phyloP scores from a whole-genome alignment of 2,888 invertebrate genomes.

The Tipula helvola region DNA sequence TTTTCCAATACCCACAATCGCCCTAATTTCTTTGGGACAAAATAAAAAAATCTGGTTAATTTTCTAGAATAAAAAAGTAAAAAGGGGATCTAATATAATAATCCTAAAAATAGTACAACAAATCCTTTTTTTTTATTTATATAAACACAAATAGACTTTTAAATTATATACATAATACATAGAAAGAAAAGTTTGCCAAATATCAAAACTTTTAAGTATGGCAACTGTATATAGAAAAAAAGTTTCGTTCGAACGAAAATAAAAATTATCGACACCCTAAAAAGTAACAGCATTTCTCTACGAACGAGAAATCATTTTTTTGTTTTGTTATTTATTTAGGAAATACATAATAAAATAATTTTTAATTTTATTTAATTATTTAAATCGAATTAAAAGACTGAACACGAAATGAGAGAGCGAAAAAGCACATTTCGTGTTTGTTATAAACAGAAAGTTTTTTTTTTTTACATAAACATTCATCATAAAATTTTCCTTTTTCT shows the following conservation, averaged over 20 bases:
- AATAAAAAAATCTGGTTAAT: neutral
- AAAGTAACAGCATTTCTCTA: neutral
- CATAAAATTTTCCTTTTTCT: neutral
- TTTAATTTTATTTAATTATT: neutral
- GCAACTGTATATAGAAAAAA: neutral
- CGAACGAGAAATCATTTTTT: neutral
- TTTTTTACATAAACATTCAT: neutral
- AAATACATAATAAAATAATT: conserved; percentile 4
- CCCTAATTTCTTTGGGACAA: neutral
- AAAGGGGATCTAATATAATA: neutral
- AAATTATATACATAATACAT: neutral
- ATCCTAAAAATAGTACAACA: neutral
- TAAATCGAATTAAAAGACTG: neutral
- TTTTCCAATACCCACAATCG: neutral
- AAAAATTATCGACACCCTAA: neutral
- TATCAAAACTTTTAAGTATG: neutral
- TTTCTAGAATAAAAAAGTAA: neutral
- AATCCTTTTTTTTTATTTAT: neutral
- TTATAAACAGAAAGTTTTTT: neutral
- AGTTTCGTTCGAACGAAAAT: neutral
- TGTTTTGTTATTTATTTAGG: neutral
- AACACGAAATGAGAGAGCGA: neutral
- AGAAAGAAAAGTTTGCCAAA: neutral
- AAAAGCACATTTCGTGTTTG: neutral
- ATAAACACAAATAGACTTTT: neutral